These are phyloP conservation scores for Eulemur rubriventer DNA, from an alignment of 2,797 vertebrate genomes.

Conservation along the genomic window DNA sequence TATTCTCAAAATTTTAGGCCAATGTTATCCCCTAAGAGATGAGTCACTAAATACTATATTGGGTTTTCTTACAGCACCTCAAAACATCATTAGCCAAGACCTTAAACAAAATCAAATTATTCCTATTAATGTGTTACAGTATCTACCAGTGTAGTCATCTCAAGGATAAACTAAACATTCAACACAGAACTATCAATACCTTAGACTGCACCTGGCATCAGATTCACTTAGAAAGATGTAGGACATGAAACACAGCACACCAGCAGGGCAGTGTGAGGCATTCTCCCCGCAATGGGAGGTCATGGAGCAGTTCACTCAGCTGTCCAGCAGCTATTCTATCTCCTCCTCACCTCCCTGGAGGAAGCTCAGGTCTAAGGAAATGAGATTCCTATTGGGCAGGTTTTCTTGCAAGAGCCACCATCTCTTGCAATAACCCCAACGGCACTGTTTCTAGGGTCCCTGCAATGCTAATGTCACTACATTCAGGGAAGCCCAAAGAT, in stretches of 20 bases:
- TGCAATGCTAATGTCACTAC: background rate
- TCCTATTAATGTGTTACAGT: background rate
- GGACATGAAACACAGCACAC: background rate
- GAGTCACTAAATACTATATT: background rate
- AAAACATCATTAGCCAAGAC: background rate
- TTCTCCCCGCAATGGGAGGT: background rate
- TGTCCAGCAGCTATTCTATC: background rate
- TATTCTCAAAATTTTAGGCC: background rate
- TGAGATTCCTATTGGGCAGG: background rate
- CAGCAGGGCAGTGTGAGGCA: background rate
- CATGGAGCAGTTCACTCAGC: background rate
- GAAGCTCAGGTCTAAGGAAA: background rate
- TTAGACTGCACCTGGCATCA: background rate
- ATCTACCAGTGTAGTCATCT: background rate
- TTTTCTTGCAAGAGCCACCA: background rate
- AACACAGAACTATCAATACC: background rate
- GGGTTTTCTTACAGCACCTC: background rate
- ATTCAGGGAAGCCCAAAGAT: background rate
- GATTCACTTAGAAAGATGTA: background rate
- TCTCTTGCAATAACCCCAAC: background rate
- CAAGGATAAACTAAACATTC: background rate
- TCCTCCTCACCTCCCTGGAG: background rate
- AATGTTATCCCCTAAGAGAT: background rate
- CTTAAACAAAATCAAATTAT: slow-evolving; percentile 5
- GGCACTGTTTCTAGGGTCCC: background rate